Evolutionary conservation across 1,140 invertebrate genomes (phyloP).

Genomic region (Drosophila pseudoananassae): DNA sequence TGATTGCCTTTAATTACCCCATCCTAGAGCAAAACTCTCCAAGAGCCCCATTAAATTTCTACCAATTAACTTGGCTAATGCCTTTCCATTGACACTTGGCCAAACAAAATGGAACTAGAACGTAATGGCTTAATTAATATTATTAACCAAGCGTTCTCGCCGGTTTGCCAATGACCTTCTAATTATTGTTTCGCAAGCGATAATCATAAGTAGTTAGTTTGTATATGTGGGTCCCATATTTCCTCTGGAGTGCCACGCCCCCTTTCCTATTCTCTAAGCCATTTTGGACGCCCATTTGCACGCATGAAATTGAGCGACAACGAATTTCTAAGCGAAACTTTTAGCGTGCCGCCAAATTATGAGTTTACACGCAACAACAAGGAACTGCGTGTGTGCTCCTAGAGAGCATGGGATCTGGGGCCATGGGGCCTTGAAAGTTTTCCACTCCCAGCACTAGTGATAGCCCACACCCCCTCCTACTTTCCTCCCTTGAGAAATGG

Average conservation of each 20-base stretch:
- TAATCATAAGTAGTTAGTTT: slow-evolving; percentile 29
- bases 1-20: slow-evolving; percentile 18
- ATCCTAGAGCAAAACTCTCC: not conserved
- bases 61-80: slow-evolving; percentile 32
- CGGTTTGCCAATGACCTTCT: slow-evolving; percentile 57
- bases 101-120: slow-evolving; percentile 31
- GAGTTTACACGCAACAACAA: slow-evolving; percentile 60
- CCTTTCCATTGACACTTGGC: slow-evolving; percentile 27
- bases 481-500: slow-evolving; percentile 18
- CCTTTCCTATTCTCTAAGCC: not conserved
- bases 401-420: not conserved
- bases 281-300: slow-evolving; percentile 23
- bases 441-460: slow-evolving; percentile 3
- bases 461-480: not conserved
- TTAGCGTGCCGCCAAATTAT: slow-evolving; percentile 59
- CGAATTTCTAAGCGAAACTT: slow-evolving; percentile 55
- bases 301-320: slow-evolving; percentile 70
- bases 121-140: slow-evolving; percentile 70
- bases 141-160: slow-evolving; percentile 53
- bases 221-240: not conserved
- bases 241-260: slow-evolving; percentile 23
- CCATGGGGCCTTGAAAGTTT: slow-evolving; percentile 48
- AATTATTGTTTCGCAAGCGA: slow-evolving; percentile 61
- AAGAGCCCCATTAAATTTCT: slow-evolving; percentile 21
- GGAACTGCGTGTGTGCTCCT: slow-evolving; percentile 9